A percentile compares a stretch with the other conserved stretches of the same genome.
These are phyloP conservation scores for Brachyhypopomus gauderio DNA, from an alignment of 2,113 vertebrate genomes.

Conservation along the genomic window DNA sequence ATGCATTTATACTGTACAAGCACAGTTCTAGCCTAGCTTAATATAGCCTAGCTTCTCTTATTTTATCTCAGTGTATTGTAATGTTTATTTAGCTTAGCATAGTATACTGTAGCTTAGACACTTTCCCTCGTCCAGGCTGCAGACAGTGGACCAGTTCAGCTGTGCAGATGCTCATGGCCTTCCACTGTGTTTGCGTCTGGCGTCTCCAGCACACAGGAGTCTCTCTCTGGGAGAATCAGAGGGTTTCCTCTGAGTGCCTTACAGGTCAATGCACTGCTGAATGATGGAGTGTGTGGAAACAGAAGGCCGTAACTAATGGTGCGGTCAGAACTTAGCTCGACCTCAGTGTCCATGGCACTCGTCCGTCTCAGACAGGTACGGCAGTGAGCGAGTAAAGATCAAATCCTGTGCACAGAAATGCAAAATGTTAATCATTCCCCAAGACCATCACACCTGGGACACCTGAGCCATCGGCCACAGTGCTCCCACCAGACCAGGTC, in stretches of 20 bases:
- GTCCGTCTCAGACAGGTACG: no score
- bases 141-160: background rate
- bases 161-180: background rate
- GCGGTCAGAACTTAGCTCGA: background rate
- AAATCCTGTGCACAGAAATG: background rate
- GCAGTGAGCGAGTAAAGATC: no score
- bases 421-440: background rate
- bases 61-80: background rate
- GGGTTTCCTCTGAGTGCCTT: background rate
- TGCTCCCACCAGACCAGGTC: no score
- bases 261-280: background rate
- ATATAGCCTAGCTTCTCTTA: background rate
- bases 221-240: no score
- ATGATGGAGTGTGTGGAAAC: background rate
- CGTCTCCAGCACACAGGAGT: no score
- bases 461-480: no score
- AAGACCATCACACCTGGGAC: background rate
- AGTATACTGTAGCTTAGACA: background rate
- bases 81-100: background rate
- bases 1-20: background rate
- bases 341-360: background rate
- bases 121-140: background rate
- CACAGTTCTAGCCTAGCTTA: background rate
- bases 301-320: background rate
- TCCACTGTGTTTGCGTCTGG: no score